Evolutionary conservation across 1,140 invertebrate genomes (phyloP).

Genomic region (Harlomillsia oculata): DNA sequence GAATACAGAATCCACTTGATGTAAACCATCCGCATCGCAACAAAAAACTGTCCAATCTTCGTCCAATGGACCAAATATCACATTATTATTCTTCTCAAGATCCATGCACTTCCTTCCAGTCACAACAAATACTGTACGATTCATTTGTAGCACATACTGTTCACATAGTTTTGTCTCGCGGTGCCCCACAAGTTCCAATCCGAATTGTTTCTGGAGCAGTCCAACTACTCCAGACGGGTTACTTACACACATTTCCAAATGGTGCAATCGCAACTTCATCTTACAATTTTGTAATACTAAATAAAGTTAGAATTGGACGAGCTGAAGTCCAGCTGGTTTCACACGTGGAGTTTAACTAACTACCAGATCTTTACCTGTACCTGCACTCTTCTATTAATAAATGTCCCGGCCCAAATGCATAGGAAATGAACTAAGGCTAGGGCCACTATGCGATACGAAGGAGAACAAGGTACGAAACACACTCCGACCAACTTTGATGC

Average conservation of each 20-base stretch:
- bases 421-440: too few species aligned
- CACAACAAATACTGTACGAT: constrained; percentile 41
- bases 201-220: constrained; percentile 38
- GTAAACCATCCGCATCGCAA: constrained; percentile 12
- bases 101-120: constrained; percentile 36
- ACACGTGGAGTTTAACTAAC: too few species aligned
- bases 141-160: constrained; percentile 41
- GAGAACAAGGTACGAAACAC: too few species aligned
- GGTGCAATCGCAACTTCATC: constrained; percentile 41
- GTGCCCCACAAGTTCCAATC: constrained; percentile 38
- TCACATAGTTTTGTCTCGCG: constrained; percentile 36
- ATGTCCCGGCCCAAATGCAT: too few species aligned
- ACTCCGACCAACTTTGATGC: too few species aligned
- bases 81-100: neutral
- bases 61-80: neutral
- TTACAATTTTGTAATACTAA: constrained; percentile 3
- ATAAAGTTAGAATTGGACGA: too few species aligned
- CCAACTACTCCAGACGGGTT: constrained; percentile 36
- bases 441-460: too few species aligned
- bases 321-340: too few species aligned
- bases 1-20: constrained; percentile 42
- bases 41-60: constrained; percentile 39
- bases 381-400: too few species aligned
- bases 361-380: too few species aligned
- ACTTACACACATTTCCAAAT: constrained; percentile 43